Base-by-base conservation (phyloP, 2,888 invertebrate genomes). In the Trachelus iudaicus region DNA sequence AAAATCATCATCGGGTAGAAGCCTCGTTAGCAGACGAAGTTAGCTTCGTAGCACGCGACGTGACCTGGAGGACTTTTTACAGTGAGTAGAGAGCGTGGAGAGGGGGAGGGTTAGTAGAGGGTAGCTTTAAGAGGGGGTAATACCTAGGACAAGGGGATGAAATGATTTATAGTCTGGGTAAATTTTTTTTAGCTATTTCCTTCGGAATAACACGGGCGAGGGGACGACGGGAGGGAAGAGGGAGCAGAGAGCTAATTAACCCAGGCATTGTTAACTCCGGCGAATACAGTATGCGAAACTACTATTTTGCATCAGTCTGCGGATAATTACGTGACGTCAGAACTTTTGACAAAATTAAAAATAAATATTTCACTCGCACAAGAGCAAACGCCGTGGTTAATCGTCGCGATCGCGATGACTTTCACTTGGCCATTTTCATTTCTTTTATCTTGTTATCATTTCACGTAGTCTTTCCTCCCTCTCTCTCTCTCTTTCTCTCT, bases 201-300 rank as follows among this genome's bases (percentile, higher is more conserved):
- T 79, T 81, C 80, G 83, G 84, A 89, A 90, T 88, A 88, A 90
- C 89, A 89, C 84, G 85, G 71, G 33, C 15, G n/a, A 23, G 23
- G 6, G 15, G 9, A 1, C 4, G 37, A 13, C 37, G 13, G 4
- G 13, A 1, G 12, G 35, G 35, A 3, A 3, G 35, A 12, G 3
- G 35, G 35, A 11, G 35, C 37, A 37, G 56, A 84, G 82, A 86
- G 87, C 90, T 90, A 90, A 90, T 90, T 90, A 90, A 90, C 88
- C 87, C 80, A 77, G 85, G 86, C 85, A 88, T 88, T 90, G 88
- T 89, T 89, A 87, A 85, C 85, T 76, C 79, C 80, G 79, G 82
- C 74, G 82, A 77, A 56, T 79, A 79, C 83, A 79, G 83, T 71
- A 13, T 85, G 81, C 85, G 80, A 86, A 88, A 88, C 87, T 88